A percentile compares a stretch with the other conserved stretches of the same genome.
Conservation (phyloP, 2,113 vertebrate species). For the Brachirus orientalis region DNA sequence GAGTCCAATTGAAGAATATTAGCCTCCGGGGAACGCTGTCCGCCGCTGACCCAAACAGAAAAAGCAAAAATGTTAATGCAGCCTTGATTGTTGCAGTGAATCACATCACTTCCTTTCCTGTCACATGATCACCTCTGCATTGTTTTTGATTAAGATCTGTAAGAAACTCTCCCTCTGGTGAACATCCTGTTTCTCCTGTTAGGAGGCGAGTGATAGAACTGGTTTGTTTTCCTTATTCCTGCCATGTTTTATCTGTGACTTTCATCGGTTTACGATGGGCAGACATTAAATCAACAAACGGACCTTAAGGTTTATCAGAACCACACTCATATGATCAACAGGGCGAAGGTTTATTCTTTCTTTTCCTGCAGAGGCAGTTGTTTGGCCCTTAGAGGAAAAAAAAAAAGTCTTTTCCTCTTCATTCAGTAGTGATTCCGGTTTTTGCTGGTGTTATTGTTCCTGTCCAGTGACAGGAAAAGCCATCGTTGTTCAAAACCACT, state of each 20-base stretch:
- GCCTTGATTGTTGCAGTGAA: slow-evolving; percentile 27
- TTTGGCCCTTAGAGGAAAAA: slow-evolving; percentile 25
- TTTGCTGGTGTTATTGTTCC: slow-evolving; percentile 40
- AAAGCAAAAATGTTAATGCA: background rate
- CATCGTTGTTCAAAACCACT: no score
- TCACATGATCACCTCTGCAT: slow-evolving; percentile 16
- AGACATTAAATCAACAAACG: background rate
- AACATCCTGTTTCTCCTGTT: slow-evolving; percentile 31
- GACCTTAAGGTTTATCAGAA: no score
- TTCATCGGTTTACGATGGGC: background rate
- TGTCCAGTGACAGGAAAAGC: slow-evolving; percentile 7
- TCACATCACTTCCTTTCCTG: slow-evolving; percentile 27
- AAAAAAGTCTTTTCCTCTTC: slow-evolving; percentile 22
- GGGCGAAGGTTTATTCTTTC: background rate
- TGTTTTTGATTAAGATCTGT: slow-evolving; percentile 19
- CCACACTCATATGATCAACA: background rate
- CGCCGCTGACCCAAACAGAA: background rate
- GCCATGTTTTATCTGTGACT: background rate
- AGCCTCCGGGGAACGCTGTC: background rate
- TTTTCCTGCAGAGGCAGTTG: slow-evolving; percentile 6
- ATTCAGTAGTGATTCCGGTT: slow-evolving; percentile 45
- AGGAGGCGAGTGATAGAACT: background rate
- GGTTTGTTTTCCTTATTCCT: background rate
- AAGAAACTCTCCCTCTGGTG: background rate
- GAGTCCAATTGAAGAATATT: background rate